A percentile compares a stretch with the other conserved stretches of the same genome.
Evolutionary conservation across 2,113 vertebrate species (phyloP).

Genomic region (Coptodon bakossiorum): DNA sequence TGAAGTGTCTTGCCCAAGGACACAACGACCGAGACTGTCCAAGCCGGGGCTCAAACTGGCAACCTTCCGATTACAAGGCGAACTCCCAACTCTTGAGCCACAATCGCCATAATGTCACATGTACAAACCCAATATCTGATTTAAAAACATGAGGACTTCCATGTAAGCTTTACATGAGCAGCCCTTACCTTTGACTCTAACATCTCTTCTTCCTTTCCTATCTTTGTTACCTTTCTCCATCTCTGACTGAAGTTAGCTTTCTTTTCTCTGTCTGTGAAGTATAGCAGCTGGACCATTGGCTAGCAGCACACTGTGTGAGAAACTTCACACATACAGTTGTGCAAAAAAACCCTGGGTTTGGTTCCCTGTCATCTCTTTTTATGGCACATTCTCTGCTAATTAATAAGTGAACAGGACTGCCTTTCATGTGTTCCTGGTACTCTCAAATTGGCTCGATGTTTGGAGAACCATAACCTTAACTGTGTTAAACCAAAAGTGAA

Average conservation of each 20-base stretch:
- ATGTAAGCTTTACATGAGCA: background rate
- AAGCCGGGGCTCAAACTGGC: fast-evolving
- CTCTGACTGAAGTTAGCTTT: background rate
- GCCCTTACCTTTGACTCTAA: background rate
- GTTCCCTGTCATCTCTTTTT: background rate
- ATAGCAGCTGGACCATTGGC: background rate
- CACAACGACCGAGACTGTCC: too few species aligned
- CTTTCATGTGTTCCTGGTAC: background rate
- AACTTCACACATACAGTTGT: background rate
- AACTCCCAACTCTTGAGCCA: too few species aligned
- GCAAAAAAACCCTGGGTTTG: background rate
- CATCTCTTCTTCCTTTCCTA: fast-evolving
- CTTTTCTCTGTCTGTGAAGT: background rate
- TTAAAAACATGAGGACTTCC: background rate
- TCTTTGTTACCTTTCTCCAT: background rate
- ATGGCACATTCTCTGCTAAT: background rate
- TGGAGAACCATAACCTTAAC: background rate
- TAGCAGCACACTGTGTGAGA: background rate
- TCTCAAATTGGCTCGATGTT: background rate
- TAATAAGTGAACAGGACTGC: background rate
- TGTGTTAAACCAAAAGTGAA: background rate
- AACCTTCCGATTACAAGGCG: too few species aligned
- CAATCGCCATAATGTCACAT: too few species aligned
- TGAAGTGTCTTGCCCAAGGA: too few species aligned
- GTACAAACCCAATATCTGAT: too few species aligned